Conservation (phyloP, 2,888 invertebrate species). For the Hirtodrosophila alboralis region DNA sequence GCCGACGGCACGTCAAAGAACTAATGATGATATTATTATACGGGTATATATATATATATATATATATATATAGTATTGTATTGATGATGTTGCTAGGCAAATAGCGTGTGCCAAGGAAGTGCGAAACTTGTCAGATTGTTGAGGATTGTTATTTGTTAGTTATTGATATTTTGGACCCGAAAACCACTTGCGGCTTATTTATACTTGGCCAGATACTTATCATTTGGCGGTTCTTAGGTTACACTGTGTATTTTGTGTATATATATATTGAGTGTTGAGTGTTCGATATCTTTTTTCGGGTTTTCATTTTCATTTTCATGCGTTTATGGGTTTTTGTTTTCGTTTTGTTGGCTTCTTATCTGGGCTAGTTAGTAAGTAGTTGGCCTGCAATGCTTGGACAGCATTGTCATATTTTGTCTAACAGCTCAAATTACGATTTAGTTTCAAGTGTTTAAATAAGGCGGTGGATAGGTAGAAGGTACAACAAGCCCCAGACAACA, state of each 20-base stretch:
- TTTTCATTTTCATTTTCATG: conserved; percentile 15
- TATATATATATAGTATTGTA: no score
- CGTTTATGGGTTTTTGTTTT: conserved; percentile 13
- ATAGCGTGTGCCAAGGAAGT: conserved; percentile 72
- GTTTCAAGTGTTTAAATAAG: conserved; percentile 71
- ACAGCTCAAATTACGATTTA: conserved; percentile 80
- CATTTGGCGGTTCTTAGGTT: conserved; percentile 22
- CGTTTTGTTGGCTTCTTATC: conserved; percentile 29
- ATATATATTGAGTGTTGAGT: no score
- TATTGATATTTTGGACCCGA: conserved; percentile 11
- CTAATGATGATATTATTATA: conserved; percentile 4
- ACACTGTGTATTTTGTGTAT: conserved; percentile 26
- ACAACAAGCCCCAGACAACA: conserved; percentile 51
- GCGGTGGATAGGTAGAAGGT: conserved; percentile 58
- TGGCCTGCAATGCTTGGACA: conserved; percentile 42
- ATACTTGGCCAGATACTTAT: conserved; percentile 71
- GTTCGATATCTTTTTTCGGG: conserved; percentile 49
- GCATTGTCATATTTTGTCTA: conserved; percentile 74
- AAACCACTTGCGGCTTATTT: conserved; percentile 56
- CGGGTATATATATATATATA: no score
- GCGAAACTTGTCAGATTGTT: conserved; percentile 66
- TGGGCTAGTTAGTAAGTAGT: conserved; percentile 11
- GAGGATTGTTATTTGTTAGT: conserved; percentile 30
- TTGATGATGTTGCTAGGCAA: conserved; percentile 31
- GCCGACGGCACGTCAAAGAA: conserved; percentile 20